Conservation (phyloP, 2,797 vertebrate species). For the Lindbergichthys nudifrons region DNA sequence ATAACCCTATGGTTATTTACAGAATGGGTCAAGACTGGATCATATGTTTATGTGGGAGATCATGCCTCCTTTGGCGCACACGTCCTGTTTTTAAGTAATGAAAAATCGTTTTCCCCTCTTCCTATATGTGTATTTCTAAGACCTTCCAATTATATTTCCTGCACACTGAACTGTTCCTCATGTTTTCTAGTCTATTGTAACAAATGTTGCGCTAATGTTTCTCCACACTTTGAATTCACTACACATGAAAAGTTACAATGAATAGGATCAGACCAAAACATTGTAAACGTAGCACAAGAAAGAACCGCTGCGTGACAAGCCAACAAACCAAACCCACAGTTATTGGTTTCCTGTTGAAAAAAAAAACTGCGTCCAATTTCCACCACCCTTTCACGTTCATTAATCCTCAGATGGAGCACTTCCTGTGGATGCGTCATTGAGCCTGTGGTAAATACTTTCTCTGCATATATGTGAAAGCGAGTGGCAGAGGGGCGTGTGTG, state of each 20-base stretch:
- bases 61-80: slow-evolving; percentile 9
- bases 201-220: background rate
- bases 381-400: slow-evolving; percentile 40
- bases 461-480: slow-evolving; percentile 53
- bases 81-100: slow-evolving; percentile 16
- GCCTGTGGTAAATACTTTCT: slow-evolving; percentile 40
- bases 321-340: slow-evolving; percentile 44
- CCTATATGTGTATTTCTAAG: background rate
- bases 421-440: slow-evolving; percentile 61
- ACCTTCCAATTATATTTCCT: slow-evolving; percentile 8
- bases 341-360: slow-evolving; percentile 63
- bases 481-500: slow-evolving; percentile 70
- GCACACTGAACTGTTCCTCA: slow-evolving; percentile 6
- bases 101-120: background rate
- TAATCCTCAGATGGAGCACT: slow-evolving; percentile 41
- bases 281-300: slow-evolving; percentile 21
- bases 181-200: slow-evolving; percentile 9
- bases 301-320: slow-evolving; percentile 40
- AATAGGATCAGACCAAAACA: slow-evolving; percentile 33
- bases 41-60: slow-evolving; percentile 40
- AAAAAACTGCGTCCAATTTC: slow-evolving; percentile 63
- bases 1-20: slow-evolving; percentile 56
- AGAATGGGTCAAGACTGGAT: slow-evolving; percentile 53
- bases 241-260: slow-evolving; percentile 3
- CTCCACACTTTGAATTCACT: slow-evolving; percentile 24